Base-by-base conservation (phyloP, 2,113 vertebrate species). In the Seriola quinqueradiata region DNA sequence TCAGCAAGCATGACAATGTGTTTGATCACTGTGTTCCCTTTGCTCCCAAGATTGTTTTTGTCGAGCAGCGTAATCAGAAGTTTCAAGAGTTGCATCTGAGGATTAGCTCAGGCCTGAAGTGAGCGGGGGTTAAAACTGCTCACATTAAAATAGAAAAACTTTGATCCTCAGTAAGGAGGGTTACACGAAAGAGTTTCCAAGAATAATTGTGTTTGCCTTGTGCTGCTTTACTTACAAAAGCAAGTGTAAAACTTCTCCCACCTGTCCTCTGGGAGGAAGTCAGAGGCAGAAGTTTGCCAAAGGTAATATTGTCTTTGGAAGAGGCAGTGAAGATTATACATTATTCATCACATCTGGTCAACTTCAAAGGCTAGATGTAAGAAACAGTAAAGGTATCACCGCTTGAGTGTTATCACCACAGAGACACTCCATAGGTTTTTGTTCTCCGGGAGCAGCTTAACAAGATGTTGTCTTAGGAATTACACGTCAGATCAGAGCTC, bases 331-430 rank as follows among this genome's bases (percentile, higher is more conserved):
- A 82, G 75, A 81, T 50, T 5, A 85, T 93, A 54, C 70, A 91
- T 93, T 94, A 94, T 95, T 92, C 82, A 92, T 93, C 61, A 65
- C 80, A 83, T 79, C 82, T 93, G 92, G 88, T 88, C 88, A 90
- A 80, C 92, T 86, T 93, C 85, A 89, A 86, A 91, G 80, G 63
- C 52, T 13, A 66, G 59, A 87, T 72, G 82, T 82, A 74, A 79
- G 87, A 70, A 89, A 70, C 77, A 50, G 77, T 75, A 60, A 28
- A 83, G 79, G 80, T 73, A 76, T 84, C 77, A 75, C 42, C 21
- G 13, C 80, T 71, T 69, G 46, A 63, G 52, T 64, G 77, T 83
- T 86, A 85, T 83, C 79, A 75, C 67, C 52, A 55, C 70, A 70
- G 70, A 83, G 66, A 74, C n/a, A 55, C 54, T 70, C 40, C 25